Conservation (phyloP, 1,140 invertebrate species). For the Drosophila ercepeae region DNA sequence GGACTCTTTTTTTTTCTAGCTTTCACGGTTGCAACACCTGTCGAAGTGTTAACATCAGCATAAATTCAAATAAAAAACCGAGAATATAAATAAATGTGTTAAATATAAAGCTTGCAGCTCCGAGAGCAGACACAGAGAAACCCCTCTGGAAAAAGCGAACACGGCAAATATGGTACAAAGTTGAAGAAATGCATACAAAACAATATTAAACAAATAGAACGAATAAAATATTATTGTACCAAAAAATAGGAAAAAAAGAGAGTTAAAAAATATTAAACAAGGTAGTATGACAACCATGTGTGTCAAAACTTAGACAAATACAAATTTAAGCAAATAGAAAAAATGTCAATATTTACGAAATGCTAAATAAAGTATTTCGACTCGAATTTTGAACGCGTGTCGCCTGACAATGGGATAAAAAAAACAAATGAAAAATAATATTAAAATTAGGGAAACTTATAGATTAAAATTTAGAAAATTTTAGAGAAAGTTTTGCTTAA, state of each 20-base stretch:
- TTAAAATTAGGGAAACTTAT: background rate
- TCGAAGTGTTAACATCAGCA: conserved; percentile 55
- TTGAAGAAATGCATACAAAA: conserved; percentile 31
- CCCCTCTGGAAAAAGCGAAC: conserved; percentile 25
- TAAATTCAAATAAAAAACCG: conserved; percentile 34
- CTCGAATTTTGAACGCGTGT: conserved; percentile 8
- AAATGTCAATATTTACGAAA: conserved; percentile 24
- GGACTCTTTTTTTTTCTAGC: conserved; percentile 5
- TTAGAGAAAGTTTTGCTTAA: too few species aligned
- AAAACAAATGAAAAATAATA: background rate
- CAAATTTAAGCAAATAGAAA: conserved; percentile 35
- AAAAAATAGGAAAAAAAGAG: conserved; percentile 5
- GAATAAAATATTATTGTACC: conserved; percentile 29
- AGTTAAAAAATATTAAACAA: too few species aligned
- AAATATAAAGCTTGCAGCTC: conserved; percentile 36
- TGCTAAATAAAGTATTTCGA: conserved; percentile 15
- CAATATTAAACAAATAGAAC: conserved; percentile 44
- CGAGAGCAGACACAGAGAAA: conserved; percentile 28
- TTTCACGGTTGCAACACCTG: conserved; percentile 63
- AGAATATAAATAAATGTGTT: conserved; percentile 25
- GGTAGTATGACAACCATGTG: conserved; percentile 24
- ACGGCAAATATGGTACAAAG: conserved; percentile 24
- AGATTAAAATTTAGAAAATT: background rate
- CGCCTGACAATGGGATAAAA: background rate
- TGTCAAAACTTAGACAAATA: conserved; percentile 40